Percentiles rank a stretch among this genome's conserved stretches.
These are phyloP conservation scores for Bettongia penicillata DNA, from an alignment of 2,113 vertebrate genomes.

Conservation along the genomic window DNA sequence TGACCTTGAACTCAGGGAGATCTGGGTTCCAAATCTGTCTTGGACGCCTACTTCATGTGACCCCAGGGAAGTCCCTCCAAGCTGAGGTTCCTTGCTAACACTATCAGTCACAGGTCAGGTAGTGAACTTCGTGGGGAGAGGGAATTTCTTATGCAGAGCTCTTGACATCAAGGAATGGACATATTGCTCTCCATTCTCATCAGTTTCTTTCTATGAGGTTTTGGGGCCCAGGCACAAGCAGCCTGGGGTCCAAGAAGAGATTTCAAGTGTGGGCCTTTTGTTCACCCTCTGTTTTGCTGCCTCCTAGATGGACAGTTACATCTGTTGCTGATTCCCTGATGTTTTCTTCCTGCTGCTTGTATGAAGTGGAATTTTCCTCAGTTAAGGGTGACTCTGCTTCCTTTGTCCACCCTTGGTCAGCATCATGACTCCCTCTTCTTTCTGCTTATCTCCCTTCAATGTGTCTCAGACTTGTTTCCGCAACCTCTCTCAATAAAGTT, in stretches of 20 bases:
- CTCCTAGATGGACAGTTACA: background rate
- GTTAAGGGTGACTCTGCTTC: background rate
- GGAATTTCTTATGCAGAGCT: background rate
- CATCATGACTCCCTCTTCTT: background rate
- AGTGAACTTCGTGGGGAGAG: background rate
- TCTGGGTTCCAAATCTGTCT: background rate
- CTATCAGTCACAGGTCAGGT: background rate
- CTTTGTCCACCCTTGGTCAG: background rate
- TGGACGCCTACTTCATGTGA: background rate
- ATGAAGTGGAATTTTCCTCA: background rate
- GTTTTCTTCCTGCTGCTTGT: constrained; percentile 2
- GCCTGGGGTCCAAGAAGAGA: background rate
- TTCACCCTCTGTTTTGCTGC: constrained; percentile 2
- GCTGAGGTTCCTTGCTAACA: background rate
- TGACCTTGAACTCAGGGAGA: background rate
- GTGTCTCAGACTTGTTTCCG: background rate
- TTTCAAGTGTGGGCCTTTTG: background rate
- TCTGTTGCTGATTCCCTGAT: background rate
- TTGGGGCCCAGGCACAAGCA: background rate
- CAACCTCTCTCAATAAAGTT: background rate
- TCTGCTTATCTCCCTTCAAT: background rate
- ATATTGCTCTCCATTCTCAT: background rate
- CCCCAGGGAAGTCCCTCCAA: background rate
- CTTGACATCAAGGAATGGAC: background rate
- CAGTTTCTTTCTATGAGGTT: background rate